Base-by-base conservation (phyloP, 2,888 invertebrate genomes). In the Macrosoma leucophasiata region DNA sequence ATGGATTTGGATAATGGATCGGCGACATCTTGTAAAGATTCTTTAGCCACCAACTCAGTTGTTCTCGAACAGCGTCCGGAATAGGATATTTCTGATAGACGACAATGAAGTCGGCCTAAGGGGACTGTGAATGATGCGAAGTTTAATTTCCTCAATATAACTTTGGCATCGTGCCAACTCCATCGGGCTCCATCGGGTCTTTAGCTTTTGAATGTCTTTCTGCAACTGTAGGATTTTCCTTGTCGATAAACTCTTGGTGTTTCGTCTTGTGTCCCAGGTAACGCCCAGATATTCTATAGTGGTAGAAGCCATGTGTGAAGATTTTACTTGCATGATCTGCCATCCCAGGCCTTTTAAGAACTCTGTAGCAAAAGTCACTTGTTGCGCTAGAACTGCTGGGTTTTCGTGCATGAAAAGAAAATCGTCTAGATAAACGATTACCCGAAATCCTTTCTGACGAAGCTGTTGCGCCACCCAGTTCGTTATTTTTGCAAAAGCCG, bases 391-490 rank as follows among this genome's bases (percentile, higher is more conserved):
- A 2, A 2, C 9, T 19, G 9, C n/a, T n/a, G 19, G 19, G 18
- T 24, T 14, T 12, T 33, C 19, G 23, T 41, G 21, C 10, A 30
- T 34, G 11, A 38, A 4, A 3, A 46, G 24, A 26, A 41, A 49
- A 22, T 49, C 46, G 32, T 44, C 44, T 20, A 44, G 22, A 9
- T 49, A 43, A 1, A 43, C 41, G 7, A 43, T 13, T 1, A 36
- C 28, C 10, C 30, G 14, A 9, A 44, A 13, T 5, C 30, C 30
- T 27, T 36, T 24, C 8, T 36, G n/a, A 20, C 42, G 12, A 6
- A 41, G 13, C 4, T 19, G 10, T 5, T 29, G 25, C 2, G 41
- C 39, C 3, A 34, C 7, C 38, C 46, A 43, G 11, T 41, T 39
- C 5, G 39, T 33, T n/a, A 46, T n/a, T 25, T 33, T 35, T 8